Base-by-base conservation (phyloP, 2,797 vertebrate species). In the Tapirus indicus region DNA sequence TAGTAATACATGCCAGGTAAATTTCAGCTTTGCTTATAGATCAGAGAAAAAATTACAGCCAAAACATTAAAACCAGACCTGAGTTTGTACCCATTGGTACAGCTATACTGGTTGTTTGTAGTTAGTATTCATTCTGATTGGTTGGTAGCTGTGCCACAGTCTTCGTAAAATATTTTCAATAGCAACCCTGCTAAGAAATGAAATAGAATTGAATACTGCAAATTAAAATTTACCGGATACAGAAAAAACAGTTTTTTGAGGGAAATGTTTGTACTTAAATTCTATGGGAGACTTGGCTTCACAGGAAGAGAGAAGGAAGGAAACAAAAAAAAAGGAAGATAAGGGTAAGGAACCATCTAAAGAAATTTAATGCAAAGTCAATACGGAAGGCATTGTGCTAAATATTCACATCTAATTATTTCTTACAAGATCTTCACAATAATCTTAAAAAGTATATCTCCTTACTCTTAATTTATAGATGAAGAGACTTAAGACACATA, bases 111-210 rank as follows among this genome's bases (percentile, higher is more conserved):
- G n/a, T 54, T 49, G 2, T 58, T 91, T 44, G 66, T 1, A 49
- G 29, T 35, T 25, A 56, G 17, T 64, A 3, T 56, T 18, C 14
- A 18, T 78, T 77, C 29, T 88, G 9, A 77, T 10, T 77, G 20
- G 10, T 35, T 85, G 17, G 17, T n/a, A 83, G 10, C 11, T 90
- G 29, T 66, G 6, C 9, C 23, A 74, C 20, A 71, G 4, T 62
- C 14, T 91, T 79, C 85, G 16, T 27, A 83, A 95, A 89, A 88
- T 25, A 58, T 27, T 64, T 93, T 94, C 52, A 64, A 10, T 35
- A 41, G 77, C 2, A 71, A 35, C 12, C 11, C 29, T 68, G 0
- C 54, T 88, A 52, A 94, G 25, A 89, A 89, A 69, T 89, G 3
- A 60, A 78, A 69, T 75, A n/a, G 17, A 25, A 69, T 12, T 69